Evolutionary conservation across 2,797 vertebrate species (phyloP).

Genomic region (Glossophaga mutica): DNA sequence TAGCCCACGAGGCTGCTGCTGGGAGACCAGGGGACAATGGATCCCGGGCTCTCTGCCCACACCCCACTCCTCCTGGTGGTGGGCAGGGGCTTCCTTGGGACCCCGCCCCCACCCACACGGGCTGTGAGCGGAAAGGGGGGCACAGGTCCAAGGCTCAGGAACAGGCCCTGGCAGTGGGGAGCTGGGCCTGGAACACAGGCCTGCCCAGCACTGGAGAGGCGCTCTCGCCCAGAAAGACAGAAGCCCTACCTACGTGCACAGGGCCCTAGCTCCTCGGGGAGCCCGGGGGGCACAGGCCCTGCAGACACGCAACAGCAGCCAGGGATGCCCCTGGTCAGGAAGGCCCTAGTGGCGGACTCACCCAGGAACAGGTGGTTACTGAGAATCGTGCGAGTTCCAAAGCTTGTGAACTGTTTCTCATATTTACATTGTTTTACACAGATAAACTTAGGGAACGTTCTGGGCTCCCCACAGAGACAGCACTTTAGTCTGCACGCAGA

Average conservation of each 20-base stretch:
- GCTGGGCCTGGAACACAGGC: not conserved
- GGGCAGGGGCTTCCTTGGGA: not conserved
- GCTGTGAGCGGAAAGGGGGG: not conserved
- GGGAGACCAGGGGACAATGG: not conserved
- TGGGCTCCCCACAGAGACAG: not conserved
- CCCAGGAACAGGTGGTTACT: not conserved
- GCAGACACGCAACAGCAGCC: not conserved
- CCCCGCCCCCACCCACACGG: too few relatives aligned
- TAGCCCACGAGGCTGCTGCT: not conserved
- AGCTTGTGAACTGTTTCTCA: not conserved
- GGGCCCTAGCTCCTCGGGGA: not conserved
- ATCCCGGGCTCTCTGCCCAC: not conserved
- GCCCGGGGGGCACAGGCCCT: not conserved
- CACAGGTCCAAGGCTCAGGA: not conserved
- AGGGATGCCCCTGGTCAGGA: not conserved
- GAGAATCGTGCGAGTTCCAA: not conserved
- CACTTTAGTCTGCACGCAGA: not conserved
- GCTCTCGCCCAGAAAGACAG: not conserved
- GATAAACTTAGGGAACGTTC: not conserved
- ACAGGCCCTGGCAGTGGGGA: rapidly evolving
- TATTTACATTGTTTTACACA: not conserved
- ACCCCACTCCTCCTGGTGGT: not conserved
- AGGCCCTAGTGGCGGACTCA: not conserved
- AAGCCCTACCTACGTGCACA: not conserved
- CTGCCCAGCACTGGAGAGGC: not conserved